Evolutionary conservation across 2,888 invertebrate species (phyloP), one percentile per base, ranked within the genome.

Genomic region (Copidosoma aretas): DNA sequence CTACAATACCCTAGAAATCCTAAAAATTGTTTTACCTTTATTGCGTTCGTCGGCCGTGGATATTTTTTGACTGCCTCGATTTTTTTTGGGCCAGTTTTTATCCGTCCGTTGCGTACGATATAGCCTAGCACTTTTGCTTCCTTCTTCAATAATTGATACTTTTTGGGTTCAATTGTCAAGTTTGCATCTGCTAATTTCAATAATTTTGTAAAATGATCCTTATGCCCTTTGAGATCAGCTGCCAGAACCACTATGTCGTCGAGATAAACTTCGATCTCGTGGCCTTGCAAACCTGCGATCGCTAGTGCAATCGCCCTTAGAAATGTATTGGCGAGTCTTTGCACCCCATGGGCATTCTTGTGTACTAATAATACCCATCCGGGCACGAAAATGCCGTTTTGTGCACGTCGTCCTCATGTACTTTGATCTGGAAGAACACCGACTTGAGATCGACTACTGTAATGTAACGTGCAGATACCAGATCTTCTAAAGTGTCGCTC

Each of bases 361-460:
- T 56, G 58, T 70, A 80, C 68, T 79, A 75, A 41, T 76, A 74
- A 62, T 79, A 78, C 10, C 78, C 76, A 32, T 75, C 71, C 54
- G 77, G 75, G 12, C 72, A 70, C 1, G 68, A 73, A 64, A 79
- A 78, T 2, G 72, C 75, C 22, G 74, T 75, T 65, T 73, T 70
- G 19, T 61, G 54, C 19, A 59, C 67, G 22, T 56, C 54, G 19
- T 65, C 52, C 12, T 24, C 12, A 22, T 68, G 65, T 17, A 73
- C 19, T 32, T 46, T 22, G 12, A 75, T 72, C 60, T 74, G 74
- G 24, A 73, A 72, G 54, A 73, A 77, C 24, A 73, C 75, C 10
- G 60, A 60, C 12, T 73, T 71, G n/a, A 74, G 62, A 59, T 76
- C 75, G 10, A 76, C 21, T 0, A 66, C 60, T 8, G 32, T 32